phyloP scores from a whole-genome alignment of 2,797 vertebrate genomes.

The Ficedula albicollis region DNA sequence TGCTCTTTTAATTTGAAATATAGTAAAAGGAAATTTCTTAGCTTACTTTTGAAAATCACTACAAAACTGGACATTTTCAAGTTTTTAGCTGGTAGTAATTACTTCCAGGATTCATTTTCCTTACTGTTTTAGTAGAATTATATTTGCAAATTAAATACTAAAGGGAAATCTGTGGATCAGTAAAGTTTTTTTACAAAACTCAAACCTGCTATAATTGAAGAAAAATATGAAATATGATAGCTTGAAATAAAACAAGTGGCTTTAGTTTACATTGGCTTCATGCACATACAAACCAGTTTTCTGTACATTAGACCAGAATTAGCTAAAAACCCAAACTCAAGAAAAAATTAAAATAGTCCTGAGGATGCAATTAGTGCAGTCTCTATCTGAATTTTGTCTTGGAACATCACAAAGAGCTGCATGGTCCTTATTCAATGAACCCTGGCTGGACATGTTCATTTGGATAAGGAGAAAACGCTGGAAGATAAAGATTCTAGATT shows the following conservation, averaged over 20 bases:
- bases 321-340: not conserved
- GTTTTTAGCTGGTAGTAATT: not conserved
- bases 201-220: not conserved
- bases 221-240: not conserved
- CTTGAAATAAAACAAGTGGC: not conserved
- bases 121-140: not conserved
- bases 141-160: not conserved
- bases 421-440: not conserved
- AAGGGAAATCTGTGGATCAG: not conserved
- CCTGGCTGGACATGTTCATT: not conserved
- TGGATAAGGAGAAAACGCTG: not conserved
- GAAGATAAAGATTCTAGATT: not conserved
- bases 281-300: not conserved
- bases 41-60: not conserved
- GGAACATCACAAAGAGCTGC: not conserved
- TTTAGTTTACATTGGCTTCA: not conserved
- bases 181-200: not conserved
- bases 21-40: not conserved
- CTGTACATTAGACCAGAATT: not conserved
- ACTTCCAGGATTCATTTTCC: not conserved
- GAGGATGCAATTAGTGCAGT: not conserved
- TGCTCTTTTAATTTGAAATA: not conserved
- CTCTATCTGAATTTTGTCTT: not conserved
- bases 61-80: not conserved
- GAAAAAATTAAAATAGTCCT: not conserved